Conservation (phyloP, 2,888 invertebrate species). For the Cepaea hortensis region DNA sequence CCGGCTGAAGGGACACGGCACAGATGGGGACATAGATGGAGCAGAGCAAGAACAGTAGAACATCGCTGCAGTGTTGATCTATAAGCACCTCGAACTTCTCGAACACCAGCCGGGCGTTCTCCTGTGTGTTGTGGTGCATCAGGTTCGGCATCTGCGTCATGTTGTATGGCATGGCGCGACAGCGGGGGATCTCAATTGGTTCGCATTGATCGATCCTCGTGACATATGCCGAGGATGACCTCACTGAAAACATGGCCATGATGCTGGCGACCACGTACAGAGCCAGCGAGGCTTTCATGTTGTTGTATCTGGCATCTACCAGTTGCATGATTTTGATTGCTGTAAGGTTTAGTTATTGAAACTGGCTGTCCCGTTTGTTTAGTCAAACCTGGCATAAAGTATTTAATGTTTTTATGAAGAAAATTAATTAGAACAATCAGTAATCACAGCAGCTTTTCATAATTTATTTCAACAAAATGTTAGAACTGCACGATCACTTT, state of each 20-base stretch:
- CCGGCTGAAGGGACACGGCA: conserved; percentile 66
- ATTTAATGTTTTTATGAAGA: background rate
- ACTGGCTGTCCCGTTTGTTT: background rate
- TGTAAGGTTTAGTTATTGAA: background rate
- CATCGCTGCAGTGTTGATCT: conserved; percentile 68
- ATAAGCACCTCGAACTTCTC: conserved; percentile 68
- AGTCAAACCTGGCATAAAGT: background rate
- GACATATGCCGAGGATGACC: conserved; percentile 41
- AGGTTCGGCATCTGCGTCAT: conserved; percentile 73
- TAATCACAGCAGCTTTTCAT: too few relatives aligned
- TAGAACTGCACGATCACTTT: too few relatives aligned
- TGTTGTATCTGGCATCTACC: background rate
- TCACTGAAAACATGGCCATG: background rate
- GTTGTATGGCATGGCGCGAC: conserved; percentile 71
- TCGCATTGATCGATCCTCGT: conserved; percentile 66
- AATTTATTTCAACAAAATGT: too few relatives aligned
- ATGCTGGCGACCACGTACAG: background rate
- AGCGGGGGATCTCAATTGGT: conserved; percentile 68
- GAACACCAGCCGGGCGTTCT: conserved; percentile 68
- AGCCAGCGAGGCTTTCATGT: background rate
- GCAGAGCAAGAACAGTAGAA: conserved; percentile 70
- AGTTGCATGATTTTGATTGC: too few relatives aligned
- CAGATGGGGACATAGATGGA: conserved; percentile 73
- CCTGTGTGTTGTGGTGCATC: conserved; percentile 70
- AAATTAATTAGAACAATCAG: background rate